Evolutionary conservation across 2,797 vertebrate species (phyloP).

Genomic region (Pseudochirops cupreus): DNA sequence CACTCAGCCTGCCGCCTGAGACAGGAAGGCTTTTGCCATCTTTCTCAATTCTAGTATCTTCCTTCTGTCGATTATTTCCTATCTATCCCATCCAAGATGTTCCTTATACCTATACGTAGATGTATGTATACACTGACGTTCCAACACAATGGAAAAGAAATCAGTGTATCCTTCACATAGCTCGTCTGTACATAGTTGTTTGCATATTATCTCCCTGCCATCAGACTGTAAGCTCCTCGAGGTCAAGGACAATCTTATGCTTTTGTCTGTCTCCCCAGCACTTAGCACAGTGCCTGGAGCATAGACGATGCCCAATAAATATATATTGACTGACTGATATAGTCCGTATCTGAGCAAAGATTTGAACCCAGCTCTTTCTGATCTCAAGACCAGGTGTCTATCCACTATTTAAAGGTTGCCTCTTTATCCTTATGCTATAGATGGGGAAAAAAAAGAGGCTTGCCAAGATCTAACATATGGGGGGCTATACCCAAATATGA

Average conservation of each 20-base stretch:
- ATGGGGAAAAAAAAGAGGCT: neutral
- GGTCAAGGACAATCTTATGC: neutral
- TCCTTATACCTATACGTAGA: neutral
- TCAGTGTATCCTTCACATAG: neutral
- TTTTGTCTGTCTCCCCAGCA: neutral
- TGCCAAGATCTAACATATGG: neutral
- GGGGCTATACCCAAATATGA: neutral
- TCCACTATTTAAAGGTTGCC: neutral
- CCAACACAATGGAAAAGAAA: neutral
- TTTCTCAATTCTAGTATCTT: neutral
- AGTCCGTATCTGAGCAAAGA: neutral
- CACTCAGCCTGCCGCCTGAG: neutral
- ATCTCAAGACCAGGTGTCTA: slow-evolving; percentile 3
- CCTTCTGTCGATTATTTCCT: neutral
- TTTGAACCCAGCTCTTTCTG: neutral
- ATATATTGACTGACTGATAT: neutral
- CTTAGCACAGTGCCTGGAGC: neutral
- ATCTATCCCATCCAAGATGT: neutral
- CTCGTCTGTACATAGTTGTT: neutral
- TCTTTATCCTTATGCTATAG: neutral
- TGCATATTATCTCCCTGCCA: neutral
- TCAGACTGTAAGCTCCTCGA: neutral
- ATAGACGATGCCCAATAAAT: neutral
- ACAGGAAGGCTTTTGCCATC: neutral
- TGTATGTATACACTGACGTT: neutral